These are phyloP conservation scores for Sylvilagus bachmani DNA, from an alignment of 2,113 vertebrate species.

Conservation along the genomic window DNA sequence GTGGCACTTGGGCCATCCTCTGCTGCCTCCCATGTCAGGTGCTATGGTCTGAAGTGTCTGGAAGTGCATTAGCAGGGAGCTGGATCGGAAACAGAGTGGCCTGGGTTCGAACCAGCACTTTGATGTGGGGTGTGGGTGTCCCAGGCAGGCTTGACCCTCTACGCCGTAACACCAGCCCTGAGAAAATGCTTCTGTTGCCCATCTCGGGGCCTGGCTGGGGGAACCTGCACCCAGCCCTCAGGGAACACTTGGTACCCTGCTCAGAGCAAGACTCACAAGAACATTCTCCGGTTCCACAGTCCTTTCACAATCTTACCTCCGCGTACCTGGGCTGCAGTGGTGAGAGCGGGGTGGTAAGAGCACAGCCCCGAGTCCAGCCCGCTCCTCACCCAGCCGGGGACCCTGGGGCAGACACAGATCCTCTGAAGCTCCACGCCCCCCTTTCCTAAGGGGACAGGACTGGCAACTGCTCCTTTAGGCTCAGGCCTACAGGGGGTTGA, in stretches of 20 bases:
- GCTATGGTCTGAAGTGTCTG: no score
- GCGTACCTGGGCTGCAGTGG: not conserved
- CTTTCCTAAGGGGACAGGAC: not conserved
- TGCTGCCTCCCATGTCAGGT: no score
- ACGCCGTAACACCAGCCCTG: no score
- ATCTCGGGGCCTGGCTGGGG: not conserved
- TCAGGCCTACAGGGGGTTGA: not conserved
- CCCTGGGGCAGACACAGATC: not conserved
- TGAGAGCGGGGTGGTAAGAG: not conserved
- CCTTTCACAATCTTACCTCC: not conserved
- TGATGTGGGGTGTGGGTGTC: no score
- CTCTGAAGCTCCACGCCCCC: not conserved
- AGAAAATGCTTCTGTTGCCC: not conserved
- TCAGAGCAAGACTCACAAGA: not conserved
- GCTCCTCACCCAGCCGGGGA: not conserved
- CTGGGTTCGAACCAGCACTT: no score
- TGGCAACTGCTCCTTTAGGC: fast-evolving
- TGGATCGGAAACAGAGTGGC: no score
- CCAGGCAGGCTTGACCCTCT: no score
- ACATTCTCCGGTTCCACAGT: not conserved
- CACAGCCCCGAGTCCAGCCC: no score
- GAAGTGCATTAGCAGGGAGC: no score
- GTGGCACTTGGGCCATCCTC: no score
- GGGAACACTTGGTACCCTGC: fast-evolving
- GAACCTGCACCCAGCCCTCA: not conserved